Evolutionary conservation across 2,113 vertebrate genomes (phyloP).

Genomic region (Scortum barcoo): DNA sequence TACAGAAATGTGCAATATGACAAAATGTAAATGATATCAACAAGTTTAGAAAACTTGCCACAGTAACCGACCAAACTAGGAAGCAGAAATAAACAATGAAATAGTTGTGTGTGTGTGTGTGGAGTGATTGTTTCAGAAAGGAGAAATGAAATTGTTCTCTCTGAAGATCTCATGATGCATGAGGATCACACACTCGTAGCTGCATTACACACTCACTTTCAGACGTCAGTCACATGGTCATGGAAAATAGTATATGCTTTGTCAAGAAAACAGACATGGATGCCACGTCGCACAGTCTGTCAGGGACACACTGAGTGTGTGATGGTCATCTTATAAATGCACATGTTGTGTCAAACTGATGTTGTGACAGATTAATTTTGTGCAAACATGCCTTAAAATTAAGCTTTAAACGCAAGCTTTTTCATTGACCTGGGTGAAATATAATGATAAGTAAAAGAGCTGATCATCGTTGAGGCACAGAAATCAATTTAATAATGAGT

Average conservation of each 20-base stretch:
- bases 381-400: too few relatives aligned
- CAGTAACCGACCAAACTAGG: neutral
- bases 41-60: neutral
- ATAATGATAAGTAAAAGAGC: too few relatives aligned
- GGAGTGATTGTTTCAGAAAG: constrained; percentile 1
- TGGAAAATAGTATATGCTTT: neutral
- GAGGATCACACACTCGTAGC: neutral
- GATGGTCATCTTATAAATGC: neutral
- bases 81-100: neutral
- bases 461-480: neutral
- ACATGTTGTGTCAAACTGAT: too few relatives aligned
- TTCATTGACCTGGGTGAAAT: too few relatives aligned
- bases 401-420: too few relatives aligned
- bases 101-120: too few relatives aligned
- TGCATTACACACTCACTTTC: rapidly evolving
- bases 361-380: too few relatives aligned
- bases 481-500: too few relatives aligned
- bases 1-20: neutral
- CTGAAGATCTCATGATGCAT: constrained; percentile 17
- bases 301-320: neutral
- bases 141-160: neutral
- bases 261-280: neutral
- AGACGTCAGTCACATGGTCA: constrained; percentile 8
- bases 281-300: neutral
- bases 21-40: neutral